Base-by-base conservation (phyloP, 2,113 vertebrate species). In the Phaethon lepturus region DNA sequence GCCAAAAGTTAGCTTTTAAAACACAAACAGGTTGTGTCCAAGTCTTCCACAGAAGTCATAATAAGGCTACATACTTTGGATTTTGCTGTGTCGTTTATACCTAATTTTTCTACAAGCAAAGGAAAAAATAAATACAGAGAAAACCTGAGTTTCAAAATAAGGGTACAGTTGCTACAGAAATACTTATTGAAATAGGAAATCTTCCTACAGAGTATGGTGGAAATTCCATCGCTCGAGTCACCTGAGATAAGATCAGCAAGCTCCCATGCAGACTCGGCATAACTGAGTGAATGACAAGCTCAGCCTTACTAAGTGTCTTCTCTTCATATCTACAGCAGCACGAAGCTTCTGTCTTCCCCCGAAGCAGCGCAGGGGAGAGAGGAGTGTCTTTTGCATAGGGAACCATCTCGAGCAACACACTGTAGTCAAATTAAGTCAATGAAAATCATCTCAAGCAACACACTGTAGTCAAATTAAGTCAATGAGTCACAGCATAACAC, bases 351-450 rank as follows among this genome's bases (percentile, higher is more conserved):
- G 88, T 71, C 90, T 94, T 53, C 67, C 64, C 73, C 8, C 42
- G 38, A 72, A 77, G 89, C 78, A 91, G 49, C 49, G 31, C 22
- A 73, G 66, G 9, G 35, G 28, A 80, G 20, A 18, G 29, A 85
- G 17, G 29, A 79, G 88, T 40, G 29, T 86, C 71, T 91, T 96
- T 82, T 75, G 44, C 76, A 82, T 4, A 64, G 45, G 86, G 31
- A 76, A 44, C 14, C 50, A 78, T 95, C 88, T 95, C 75, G 66
- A 92, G 79, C 56, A 74, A 66, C 53, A 71, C 44, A 53, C 52
- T 73, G 47, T 60, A 88, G 64, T 90, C 88, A 96, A 93, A 97
- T 91, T 90, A 95, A 95, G 78, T 84, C 88, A 94, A 47, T 86
- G 75, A 97, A n/a, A n/a, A n/a, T n/a, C 50, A 78, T 95, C 88